These are phyloP conservation scores for Euglossa dilemma DNA, from an alignment of 1,140 invertebrate species.

Conservation along the genomic window DNA sequence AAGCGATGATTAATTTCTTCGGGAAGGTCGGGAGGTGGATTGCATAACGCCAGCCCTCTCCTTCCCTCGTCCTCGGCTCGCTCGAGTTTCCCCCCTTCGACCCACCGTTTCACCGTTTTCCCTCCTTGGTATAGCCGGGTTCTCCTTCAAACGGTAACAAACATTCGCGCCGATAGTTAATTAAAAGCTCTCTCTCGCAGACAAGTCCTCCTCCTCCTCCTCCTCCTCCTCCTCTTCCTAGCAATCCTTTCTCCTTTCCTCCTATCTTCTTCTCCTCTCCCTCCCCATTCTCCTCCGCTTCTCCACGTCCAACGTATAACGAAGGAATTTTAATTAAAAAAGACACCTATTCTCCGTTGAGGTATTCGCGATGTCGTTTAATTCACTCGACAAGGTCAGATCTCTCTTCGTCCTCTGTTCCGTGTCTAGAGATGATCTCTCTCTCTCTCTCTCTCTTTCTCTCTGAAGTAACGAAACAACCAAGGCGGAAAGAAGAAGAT, in stretches of 20 bases:
- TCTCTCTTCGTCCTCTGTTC: neutral
- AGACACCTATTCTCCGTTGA: constrained; percentile 32
- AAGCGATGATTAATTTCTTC: constrained; percentile 67
- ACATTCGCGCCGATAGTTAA: constrained; percentile 57
- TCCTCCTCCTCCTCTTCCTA: neutral
- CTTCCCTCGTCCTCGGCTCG: neutral
- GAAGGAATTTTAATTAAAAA: constrained; percentile 63
- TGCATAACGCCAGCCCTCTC: constrained; percentile 69
- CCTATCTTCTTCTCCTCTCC: neutral
- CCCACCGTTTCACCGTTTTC: constrained; percentile 16
- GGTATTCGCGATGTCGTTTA: constrained; percentile 26
- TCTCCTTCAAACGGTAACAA: constrained; percentile 48
- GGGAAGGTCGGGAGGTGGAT: constrained; percentile 69
- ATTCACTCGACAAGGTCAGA: constrained; percentile 50
- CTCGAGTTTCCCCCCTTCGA: constrained; percentile 32
- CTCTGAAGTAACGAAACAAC: neutral
- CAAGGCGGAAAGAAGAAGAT: neutral
- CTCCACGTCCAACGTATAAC: neutral
- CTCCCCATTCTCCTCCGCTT: neutral
- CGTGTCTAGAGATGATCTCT: neutral
- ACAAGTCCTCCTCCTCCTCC: neutral
- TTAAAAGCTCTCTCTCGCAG: constrained; percentile 44
- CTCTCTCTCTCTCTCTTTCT: neutral
- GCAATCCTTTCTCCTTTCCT: no score
- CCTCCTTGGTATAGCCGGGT: neutral